These are phyloP conservation scores for Ellobius talpinus DNA, from an alignment of 2,113 vertebrate genomes.

Conservation along the genomic window DNA sequence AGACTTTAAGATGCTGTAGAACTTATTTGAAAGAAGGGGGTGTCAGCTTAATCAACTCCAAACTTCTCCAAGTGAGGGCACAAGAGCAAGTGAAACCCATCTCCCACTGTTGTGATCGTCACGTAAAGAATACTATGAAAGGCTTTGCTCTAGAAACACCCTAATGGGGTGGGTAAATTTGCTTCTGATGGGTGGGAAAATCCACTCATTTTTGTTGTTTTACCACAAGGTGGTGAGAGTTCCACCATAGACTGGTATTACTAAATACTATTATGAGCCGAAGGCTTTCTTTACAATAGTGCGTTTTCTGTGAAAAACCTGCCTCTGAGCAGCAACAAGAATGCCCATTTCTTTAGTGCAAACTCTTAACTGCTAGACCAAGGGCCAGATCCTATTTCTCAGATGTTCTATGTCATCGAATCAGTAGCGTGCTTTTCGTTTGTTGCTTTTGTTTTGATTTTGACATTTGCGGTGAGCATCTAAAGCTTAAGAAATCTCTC, in stretches of 20 bases:
- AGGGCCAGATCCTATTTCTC: background rate
- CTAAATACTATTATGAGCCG: background rate
- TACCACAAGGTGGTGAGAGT: background rate
- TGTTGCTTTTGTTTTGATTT: background rate
- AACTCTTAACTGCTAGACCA: background rate
- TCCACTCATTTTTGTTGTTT: slow-evolving; percentile 21
- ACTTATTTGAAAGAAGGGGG: background rate
- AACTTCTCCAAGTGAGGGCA: background rate
- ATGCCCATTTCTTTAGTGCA: background rate
- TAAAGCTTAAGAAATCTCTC: background rate
- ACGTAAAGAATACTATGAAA: background rate
- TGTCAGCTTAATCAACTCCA: background rate
- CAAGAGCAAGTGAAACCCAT: slow-evolving; percentile 9
- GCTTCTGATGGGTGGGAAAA: background rate
- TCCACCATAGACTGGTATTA: background rate
- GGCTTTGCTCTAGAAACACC: background rate
- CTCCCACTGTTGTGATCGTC: background rate
- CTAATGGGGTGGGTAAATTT: slow-evolving; percentile 5
- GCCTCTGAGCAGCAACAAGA: background rate
- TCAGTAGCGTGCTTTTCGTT: background rate
- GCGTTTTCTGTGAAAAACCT: background rate
- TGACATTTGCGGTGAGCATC: background rate
- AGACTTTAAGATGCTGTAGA: background rate
- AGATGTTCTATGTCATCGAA: background rate
- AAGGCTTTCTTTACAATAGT: slow-evolving; percentile 14